Evolutionary conservation across 2,113 vertebrate genomes (phyloP).

Genomic region (Melanostigma gelatinosum): DNA sequence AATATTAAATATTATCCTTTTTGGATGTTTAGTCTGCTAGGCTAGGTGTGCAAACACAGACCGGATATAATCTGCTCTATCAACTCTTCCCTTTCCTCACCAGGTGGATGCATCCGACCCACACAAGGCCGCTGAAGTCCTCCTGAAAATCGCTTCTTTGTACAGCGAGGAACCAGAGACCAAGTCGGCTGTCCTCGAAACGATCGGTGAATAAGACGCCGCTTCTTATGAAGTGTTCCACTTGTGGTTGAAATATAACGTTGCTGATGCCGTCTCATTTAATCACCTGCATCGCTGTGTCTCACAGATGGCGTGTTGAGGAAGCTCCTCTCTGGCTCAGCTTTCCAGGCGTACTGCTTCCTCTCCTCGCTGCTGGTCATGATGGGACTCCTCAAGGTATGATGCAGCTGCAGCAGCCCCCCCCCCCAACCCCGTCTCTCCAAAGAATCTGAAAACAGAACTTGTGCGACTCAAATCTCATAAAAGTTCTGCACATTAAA

Average conservation of each 20-base stretch:
- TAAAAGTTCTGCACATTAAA: not conserved
- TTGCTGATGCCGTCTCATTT: not conserved
- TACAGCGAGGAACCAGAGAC: slow-evolving; percentile 86
- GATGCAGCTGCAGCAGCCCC: too few relatives aligned
- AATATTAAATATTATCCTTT: too few relatives aligned
- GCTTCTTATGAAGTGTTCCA: not conserved
- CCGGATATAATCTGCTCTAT: not conserved
- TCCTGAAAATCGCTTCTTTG: slow-evolving; percentile 90
- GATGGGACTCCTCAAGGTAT: slow-evolving; percentile 94
- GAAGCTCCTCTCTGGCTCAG: slow-evolving; percentile 87
- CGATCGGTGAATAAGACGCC: slow-evolving; percentile 67
- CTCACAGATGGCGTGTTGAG: slow-evolving; percentile 87
- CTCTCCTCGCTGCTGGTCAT: slow-evolving; percentile 89
- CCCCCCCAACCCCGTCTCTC: too few relatives aligned
- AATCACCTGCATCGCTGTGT: not conserved
- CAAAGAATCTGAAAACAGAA: not conserved
- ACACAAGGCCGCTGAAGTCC: slow-evolving; percentile 84
- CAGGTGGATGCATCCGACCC: slow-evolving; percentile 89
- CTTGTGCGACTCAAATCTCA: not conserved
- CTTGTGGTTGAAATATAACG: not conserved
- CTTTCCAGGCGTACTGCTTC: slow-evolving; percentile 87
- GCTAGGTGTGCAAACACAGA: not conserved
- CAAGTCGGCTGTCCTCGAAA: slow-evolving; percentile 81
- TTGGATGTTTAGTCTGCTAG: not conserved
- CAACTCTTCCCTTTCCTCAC: not conserved